Evolutionary conservation across 2,888 invertebrate species (phyloP), one percentile per base, ranked within the genome.

Genomic region (Cabera pusaria): DNA sequence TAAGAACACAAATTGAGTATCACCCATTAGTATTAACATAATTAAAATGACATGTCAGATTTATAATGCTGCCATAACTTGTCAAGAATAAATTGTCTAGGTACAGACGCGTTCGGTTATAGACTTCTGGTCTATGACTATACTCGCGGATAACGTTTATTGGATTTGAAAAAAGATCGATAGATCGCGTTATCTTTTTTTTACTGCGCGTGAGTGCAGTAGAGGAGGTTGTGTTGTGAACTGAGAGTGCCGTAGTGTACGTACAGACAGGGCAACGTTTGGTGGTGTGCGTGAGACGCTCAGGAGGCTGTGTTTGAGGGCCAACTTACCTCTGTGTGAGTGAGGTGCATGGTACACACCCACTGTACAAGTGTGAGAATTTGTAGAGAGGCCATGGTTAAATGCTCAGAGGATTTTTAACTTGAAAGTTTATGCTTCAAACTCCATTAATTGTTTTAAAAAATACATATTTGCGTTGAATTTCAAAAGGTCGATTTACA

Each of bases 141-240:
- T 78, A 67, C 67, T 69, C 60, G 59, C 63, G 73, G 61, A 75
- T 22, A 21, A 76, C 62, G 69, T 77, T 79, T 84, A 84, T 83
- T 78, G 67, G 66, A 70, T 76, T 83, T 72, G 69, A 74, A 84
- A 82, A 87, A 88, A 86, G 82, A 83, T 84, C 84, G 83, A 86
- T 84, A 85, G 85, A 84, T 83, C 85, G 84, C 84, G 77, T 80
- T 82, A 76, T 81, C 77, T 86, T 85, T 87, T 75, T 52, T 87
- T 87, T 86, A 77, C 69, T 87, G 86, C 86, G 88, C 86, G 87
- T 87, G 88, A 88, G 88, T 88, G 88, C 86, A 86, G 83, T 76
- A 80, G 81, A 82, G 72, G 88, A 88, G 85, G 87, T 83, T 82
- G 82, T 86, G 73, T 87, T 72, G 78, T 71, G 70, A 67, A 86